Evolutionary conservation across 2,888 invertebrate genomes (phyloP).

Genomic region (Stictocephala bisonia): DNA sequence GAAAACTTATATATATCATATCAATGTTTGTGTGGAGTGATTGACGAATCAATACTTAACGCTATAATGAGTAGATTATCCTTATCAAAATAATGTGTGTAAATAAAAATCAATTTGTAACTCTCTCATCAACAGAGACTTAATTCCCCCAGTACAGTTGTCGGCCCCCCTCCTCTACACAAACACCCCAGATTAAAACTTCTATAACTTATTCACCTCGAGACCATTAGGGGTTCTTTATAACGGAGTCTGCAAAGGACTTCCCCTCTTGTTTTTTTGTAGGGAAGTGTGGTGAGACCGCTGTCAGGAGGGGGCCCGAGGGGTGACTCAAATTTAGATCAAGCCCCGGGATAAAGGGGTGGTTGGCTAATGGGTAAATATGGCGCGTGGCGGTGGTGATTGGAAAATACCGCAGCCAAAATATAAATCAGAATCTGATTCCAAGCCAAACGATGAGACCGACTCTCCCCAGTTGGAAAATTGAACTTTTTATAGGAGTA

Average conservation of each 20-base stretch:
- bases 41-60: no score
- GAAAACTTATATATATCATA: no score
- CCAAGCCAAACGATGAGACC: slow-evolving; percentile 32
- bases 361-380: slow-evolving; percentile 42
- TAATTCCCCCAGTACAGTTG: no score
- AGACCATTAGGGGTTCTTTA: slow-evolving; percentile 35
- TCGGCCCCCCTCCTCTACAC: background rate
- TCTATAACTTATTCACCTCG: slow-evolving; percentile 40
- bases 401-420: slow-evolving; percentile 33
- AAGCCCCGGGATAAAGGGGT: slow-evolving; percentile 15
- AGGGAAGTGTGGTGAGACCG: background rate
- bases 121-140: no score
- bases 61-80: no score
- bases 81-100: no score
- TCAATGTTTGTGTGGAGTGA: no score
- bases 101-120: no score
- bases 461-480: slow-evolving; percentile 14
- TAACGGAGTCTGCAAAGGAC: slow-evolving; percentile 36
- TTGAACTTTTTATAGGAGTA: slow-evolving; percentile 33
- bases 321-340: slow-evolving; percentile 13
- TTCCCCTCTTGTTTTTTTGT: slow-evolving; percentile 40
- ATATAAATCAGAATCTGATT: slow-evolving; percentile 42
- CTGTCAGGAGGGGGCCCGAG: background rate
- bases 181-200: slow-evolving; percentile 18
- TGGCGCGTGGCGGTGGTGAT: slow-evolving; percentile 36